phyloP scores from a whole-genome alignment of 2,888 invertebrate genomes.

The Pheosia gnoma region DNA sequence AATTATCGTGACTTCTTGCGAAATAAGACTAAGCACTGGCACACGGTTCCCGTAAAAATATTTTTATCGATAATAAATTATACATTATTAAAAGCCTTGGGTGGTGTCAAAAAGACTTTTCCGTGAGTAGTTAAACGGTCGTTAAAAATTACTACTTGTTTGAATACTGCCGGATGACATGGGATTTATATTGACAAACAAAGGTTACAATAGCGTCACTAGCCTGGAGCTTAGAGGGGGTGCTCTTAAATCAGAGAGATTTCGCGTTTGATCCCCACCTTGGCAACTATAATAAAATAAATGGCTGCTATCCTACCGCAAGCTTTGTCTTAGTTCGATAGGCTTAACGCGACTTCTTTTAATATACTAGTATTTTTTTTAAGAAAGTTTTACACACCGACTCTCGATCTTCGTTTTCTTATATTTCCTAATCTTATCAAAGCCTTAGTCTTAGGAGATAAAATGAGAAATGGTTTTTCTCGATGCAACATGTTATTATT shows the following conservation, averaged over 20 bases:
- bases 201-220: no score
- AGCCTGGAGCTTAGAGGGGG: no score
- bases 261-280: no score
- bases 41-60: slow-evolving; percentile 28
- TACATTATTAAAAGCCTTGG: slow-evolving; percentile 24
- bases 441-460: neutral
- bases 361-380: no score
- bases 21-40: slow-evolving; percentile 20
- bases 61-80: slow-evolving; percentile 44
- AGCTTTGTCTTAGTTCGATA: no score
- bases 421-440: neutral
- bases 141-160: slow-evolving; percentile 36
- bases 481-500: neutral
- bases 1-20: slow-evolving; percentile 33
- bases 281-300: no score
- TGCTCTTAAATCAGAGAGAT: no score
- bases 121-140: slow-evolving; percentile 36
- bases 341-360: no score
- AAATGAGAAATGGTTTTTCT: neutral
- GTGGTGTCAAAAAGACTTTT: slow-evolving; percentile 37
- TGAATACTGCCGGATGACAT: slow-evolving; percentile 16
- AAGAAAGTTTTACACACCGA: slow-evolving; percentile 1
- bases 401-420: neutral
- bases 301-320: no score
- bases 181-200: slow-evolving; percentile 18